Evolutionary conservation across 2,888 invertebrate genomes (phyloP).

Genomic region (Achlya flavicornis): DNA sequence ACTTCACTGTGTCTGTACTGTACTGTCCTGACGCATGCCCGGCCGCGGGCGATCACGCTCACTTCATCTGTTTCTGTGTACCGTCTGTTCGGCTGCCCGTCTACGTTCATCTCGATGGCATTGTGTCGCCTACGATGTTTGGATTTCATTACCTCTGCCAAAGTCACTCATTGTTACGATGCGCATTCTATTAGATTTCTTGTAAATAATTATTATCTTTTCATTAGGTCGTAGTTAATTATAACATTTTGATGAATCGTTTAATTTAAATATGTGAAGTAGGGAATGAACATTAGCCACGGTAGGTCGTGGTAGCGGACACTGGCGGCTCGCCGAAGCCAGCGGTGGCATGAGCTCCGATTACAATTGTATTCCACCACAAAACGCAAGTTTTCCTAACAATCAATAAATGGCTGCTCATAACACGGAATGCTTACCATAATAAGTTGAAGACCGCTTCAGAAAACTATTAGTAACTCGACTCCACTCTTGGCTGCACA

Average conservation of each 20-base stretch:
- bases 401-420: constrained; percentile 75
- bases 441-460: constrained; percentile 74
- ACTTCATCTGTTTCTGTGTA: constrained; percentile 82
- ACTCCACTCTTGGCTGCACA: constrained; percentile 83
- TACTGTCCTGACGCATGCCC: constrained; percentile 83
- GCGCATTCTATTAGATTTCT: constrained; percentile 81
- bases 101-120: constrained; percentile 79
- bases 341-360: constrained; percentile 60
- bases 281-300: constrained; percentile 54
- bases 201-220: constrained; percentile 72
- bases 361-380: constrained; percentile 48
- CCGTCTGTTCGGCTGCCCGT: constrained; percentile 79
- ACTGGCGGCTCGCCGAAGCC: constrained; percentile 48
- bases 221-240: constrained; percentile 70
- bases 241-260: constrained; percentile 52
- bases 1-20: constrained; percentile 83
- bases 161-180: constrained; percentile 79
- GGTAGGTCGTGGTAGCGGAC: constrained; percentile 56
- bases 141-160: constrained; percentile 77
- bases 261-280: constrained; percentile 51
- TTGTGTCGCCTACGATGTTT: constrained; percentile 75
- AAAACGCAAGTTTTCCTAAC: constrained; percentile 53
- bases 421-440: constrained; percentile 81
- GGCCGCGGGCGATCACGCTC: constrained; percentile 82
- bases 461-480: constrained; percentile 81